Evolutionary conservation across 64 coral and sea anemone genomes (phyloP), one percentile per base, ranked within the genome.

Genomic region (Acropora yongei): DNA sequence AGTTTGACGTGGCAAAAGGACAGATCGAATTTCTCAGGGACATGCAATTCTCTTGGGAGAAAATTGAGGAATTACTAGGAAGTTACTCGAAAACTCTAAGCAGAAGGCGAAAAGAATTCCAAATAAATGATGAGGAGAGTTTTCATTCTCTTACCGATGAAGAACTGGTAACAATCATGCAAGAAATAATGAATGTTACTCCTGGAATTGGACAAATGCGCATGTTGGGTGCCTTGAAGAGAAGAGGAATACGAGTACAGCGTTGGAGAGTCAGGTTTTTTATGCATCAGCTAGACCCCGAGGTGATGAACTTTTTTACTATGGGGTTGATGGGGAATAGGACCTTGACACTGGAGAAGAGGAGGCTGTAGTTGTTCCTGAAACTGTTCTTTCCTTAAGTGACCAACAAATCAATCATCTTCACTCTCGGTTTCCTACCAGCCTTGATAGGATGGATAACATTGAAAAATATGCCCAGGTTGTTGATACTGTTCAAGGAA

Each of bases 171-270:
- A 67, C 58, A 90, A 72, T 80, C 46, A 82, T 90, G 89, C 89
- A 90, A 90, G 78, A 82, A 69, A 90, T 90, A 49, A 90, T 73
- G 88, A 79, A 58, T 82, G 60, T 79, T 49, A 90, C 89, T 9
- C 65, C 77, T 68, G 89, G 78, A 44, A 82, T 80, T 80, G 41
- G 8, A 6, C 89, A 72, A 82, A 69, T 17, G 53, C 46, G 77
- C 17, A 82, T 82, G 74, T n/a, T 83, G 40, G 89, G 89, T 82
- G 66, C 73, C 61, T 60, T 89, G 55, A 82, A 75, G 19, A 95
- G 87, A 1, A 82, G 88, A 51, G 92, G 93, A 3, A 77, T 90
- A 71, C n/a, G 50, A 39, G 66, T 90, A 61, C 88, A 95, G 57
- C 53, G 81, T 47, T 95, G 87, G 74, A 85, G 66, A 75, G 88